Base-by-base conservation (phyloP, 2,113 vertebrate genomes). In the Speoplatyrhinus poulsoni region DNA sequence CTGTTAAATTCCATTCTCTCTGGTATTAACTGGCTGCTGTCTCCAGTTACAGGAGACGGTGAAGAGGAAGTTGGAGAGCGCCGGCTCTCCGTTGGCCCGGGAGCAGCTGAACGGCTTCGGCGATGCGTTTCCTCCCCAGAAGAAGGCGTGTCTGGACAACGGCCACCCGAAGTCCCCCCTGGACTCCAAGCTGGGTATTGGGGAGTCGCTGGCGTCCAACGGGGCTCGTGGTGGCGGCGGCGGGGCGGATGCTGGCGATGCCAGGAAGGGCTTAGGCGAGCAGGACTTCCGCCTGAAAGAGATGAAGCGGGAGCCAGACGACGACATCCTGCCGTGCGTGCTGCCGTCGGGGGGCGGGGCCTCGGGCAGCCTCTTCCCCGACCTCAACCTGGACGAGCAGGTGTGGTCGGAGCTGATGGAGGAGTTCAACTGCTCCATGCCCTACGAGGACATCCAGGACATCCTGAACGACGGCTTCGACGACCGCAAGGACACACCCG, bases 341-440 rank as follows among this genome's bases (percentile, higher is more conserved):
- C 82, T 95, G 1, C 96, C 95, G 1, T 68, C 94, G 0, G 95
- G 93, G 0, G 92, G 94, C 5, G 94, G 95, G 12, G 93, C 91
- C 62, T 93, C 92, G 69, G 96, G 93, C 89, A 97, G 94, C 86
- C 88, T 99, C 80, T 96, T 99, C 90, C 94, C 96, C 0, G 98
- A 98, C 91, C 95, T 99, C 60, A 98, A 98, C 89, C 94, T 99
- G 15, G 96, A 99, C 0, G 98, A 99, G 83, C 98, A 98, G 87
- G 98, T 98, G 70, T 99, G 98, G 98, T 96, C 94, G 59, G 98
- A 99, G 85, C 95, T 99, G 72, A 98, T 99, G 67, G 96, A 98
- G 85, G 98, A 99, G 87, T 93, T 99, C 49, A 99, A 98, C 76
- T 93, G 95, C 71, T 96, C 96, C 0, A 96, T 98, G 81, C 93